Base-by-base conservation (phyloP, 2,113 vertebrate species). In the Diphyllodes magnificus region DNA sequence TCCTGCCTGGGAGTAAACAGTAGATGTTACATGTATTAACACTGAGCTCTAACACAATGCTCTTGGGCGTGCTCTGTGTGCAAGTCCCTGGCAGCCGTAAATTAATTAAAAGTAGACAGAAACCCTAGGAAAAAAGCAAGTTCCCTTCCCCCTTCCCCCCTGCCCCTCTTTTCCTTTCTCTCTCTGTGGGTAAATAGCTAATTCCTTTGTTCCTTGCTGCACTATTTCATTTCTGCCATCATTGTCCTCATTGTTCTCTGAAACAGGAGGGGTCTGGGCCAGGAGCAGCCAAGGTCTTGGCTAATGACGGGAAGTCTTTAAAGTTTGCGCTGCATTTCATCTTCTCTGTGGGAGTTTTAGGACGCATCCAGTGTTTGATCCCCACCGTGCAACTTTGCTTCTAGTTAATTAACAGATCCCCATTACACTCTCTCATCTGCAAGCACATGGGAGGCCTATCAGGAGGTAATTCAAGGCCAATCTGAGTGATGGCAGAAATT, bases 251-350 rank as follows among this genome's bases (percentile, higher is more conserved):
- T 99, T 99, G 98, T 99, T 98, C 98, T 97, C 89, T 20, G 89
- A 96, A 98, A 98, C 98, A 98, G 98, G 98, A 98, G 98, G 98
- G 98, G 98, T 98, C 98, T 98, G 98, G 98, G 98, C 98, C 98
- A 97, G 97, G 93, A 99, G 98, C 98, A 98, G 98, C 98, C 98
- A 98, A 98, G 98, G 99, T 99, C 99, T 98, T 97, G 96, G 97
- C 99, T 99, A 99, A 99, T 99, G 99, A 99, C 99, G 99, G 99
- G 99, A 99, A 99, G 99, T 99, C 99, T 99, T 99, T 99, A 99
- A 99, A 99, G 99, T 99, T 98, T 98, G 98, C 98, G 95, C 98
- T 94, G 98, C 98, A 99, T 99, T 99, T 99, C 99, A 99, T 99
- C 98, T 99, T 98, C 99, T 98, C 98, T 97, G 98, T 98, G 98